Evolutionary conservation across 2,888 invertebrate species (phyloP), one percentile per base, ranked within the genome.

Genomic region (Branchellion lobata): DNA sequence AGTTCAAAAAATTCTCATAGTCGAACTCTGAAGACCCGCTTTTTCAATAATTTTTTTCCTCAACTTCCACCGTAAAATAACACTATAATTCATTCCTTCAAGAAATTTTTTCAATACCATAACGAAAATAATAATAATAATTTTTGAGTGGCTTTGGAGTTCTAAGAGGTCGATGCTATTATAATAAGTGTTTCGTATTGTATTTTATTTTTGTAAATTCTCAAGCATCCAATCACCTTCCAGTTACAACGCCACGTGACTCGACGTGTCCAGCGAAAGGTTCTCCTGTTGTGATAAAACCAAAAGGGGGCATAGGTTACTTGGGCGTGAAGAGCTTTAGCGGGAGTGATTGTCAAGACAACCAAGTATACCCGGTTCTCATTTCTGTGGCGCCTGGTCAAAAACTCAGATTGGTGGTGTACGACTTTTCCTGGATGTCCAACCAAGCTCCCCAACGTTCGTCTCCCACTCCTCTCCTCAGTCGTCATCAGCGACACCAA

Each of bases 331-430:
- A 24, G 3, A 57, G 61, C 61, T 57, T 57, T n/a, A 3, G 3
- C 24, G 24, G 61, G 5, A 57, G 21, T 3, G 61, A n/a, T 57
- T 57, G 61, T 57, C 61, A 57, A 18, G 24, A n/a, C 79, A 71
- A 34, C 2, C 71, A 80, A 33, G 33, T 27, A n/a, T 76, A 53
- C 11, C 76, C 80, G 29, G 40, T 80, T 34, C 40, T 40, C 8
- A 65, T 81, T 57, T 40, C 47, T 21, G 79, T 72, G 1, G 76
- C 27, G 29, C 77, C 81, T 1, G 81, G 81, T 0, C 81, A 81
- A 65, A 65, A 65, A 8, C 47, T 81, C 72, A 81, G 80, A 57
- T 47, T 81, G 75, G 80, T 76, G n/a, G 27, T 81, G 51, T 81
- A 79, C 36, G 81, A 81, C 34, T 81, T 81, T 57, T 14, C 5